Evolutionary conservation across 2,888 invertebrate species (phyloP).

Genomic region (Ectropis crepuscularia): DNA sequence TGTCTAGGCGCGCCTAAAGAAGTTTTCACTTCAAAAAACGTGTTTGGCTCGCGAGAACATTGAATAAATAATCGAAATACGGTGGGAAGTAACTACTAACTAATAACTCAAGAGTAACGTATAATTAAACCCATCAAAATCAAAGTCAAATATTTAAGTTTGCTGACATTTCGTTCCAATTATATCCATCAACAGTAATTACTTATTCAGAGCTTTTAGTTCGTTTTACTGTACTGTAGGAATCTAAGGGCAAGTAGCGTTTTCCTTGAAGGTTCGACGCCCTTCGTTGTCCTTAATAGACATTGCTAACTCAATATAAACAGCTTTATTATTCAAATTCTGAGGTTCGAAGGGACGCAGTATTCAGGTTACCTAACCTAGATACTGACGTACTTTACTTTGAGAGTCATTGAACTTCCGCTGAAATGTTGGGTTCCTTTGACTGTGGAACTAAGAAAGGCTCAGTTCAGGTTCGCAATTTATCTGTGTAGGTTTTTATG

Average conservation of each 20-base stretch:
- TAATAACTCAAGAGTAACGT: background rate
- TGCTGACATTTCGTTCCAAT: slow-evolving; percentile 7
- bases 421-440: background rate
- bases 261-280: slow-evolving; percentile 30
- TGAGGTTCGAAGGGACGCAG: slow-evolving; percentile 15
- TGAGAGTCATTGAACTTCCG: slow-evolving; percentile 9
- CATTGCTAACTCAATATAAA: slow-evolving; percentile 28
- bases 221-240: slow-evolving; percentile 3
- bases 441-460: background rate
- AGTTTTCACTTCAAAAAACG: no score
- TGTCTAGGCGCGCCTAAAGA: no score
- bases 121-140: background rate
- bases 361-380: slow-evolving; percentile 26
- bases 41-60: no score
- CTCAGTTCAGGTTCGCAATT: background rate
- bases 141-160: slow-evolving; percentile 1
- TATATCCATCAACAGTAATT: slow-evolving; percentile 9
- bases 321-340: slow-evolving; percentile 30
- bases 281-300: slow-evolving; percentile 29
- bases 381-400: slow-evolving; percentile 14
- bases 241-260: slow-evolving; percentile 3
- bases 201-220: slow-evolving; percentile 20
- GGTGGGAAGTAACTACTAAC: background rate
- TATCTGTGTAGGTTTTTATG: background rate
- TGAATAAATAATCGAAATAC: no score